Evolutionary conservation across 2,797 vertebrate genomes (phyloP), one percentile per base, ranked within the genome.

Genomic region (Falco biarmicus): DNA sequence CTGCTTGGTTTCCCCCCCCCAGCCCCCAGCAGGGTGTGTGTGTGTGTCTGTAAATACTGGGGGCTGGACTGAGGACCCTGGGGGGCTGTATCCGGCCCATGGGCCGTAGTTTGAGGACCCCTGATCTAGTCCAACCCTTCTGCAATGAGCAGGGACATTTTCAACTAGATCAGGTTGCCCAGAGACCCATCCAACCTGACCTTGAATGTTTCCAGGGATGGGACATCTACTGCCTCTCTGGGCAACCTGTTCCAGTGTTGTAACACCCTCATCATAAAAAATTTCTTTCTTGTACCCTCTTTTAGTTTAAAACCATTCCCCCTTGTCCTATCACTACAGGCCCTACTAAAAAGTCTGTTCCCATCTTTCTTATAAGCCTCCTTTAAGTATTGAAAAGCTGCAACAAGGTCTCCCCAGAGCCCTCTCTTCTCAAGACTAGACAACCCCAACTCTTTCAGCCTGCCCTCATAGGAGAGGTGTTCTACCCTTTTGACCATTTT

Each of bases 321-420:
- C 63, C 11, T 60, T 77, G 11, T 47, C 19, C 41, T 61, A 8
- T 56, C 3, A 3, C n/a, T 13, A 65, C 24, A 78, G 22, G 24
- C 6, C 10, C 24, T 37, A 5, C 3, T 20, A 61, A 81, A 73
- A 64, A 25, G 26, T 53, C 13, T 57, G 9, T 70, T 15, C 28
- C 48, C 14, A 25, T 21, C 10, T 32, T 64, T 69, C 48, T 73
- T 37, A 53, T 9, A 69, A 12, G 31, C 8, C 10, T 12, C 28
- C 32, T 66, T 37, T 32, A 73, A 10, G 8, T 14, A 69, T 1
- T 26, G 17, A 16, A 37, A 69, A 18, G 47, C 26, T 1, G 0
- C 32, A 7, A 7, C 29, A 54, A 69, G 11, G 19, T 78, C 9
- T 87, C 4, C 15, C 48, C 0, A 0, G 15, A 78, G 24, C 22